Base-by-base conservation (phyloP, 2,113 vertebrate species). In the Oryzias curvinotus region DNA sequence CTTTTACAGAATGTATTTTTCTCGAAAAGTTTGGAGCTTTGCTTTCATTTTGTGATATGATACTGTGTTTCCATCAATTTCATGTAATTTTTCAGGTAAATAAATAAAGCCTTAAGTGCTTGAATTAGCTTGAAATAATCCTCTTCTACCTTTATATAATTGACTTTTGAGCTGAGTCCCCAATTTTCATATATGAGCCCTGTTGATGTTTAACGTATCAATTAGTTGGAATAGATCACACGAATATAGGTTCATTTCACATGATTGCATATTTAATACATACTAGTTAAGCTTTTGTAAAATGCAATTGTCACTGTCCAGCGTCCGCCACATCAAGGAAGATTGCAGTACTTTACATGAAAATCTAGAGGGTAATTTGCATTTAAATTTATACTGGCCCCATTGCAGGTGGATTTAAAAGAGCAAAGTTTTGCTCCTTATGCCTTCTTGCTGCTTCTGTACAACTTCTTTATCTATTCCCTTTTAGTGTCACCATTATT, bases 351-450 rank as follows among this genome's bases (percentile, higher is more conserved):
- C 89, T 86, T 90, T 87, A 88, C 82, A 83, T 77, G 82, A 84
- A 85, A 86, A 82, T 85, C 87, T 90, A 91, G 90, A 85, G 87
- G 89, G 85, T 87, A 87, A 92, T 91, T 92, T 92, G 86, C 86
- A 92, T 91, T 90, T 90, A 85, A 86, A 91, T 91, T 88, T 89
- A 75, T 74, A 87, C 85, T 81, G 81, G 84, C 59, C 87, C 80
- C 77, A 73, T 87, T 86, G 88, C 43, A 68, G 75, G 63, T 75
- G 82, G 80, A 88, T 89, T 89, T 87, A 88, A 88, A 89, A 85
- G 87, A 84, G 84, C 87, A 78, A 69, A 62, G 65, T 70, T 72
- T 70, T 81, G 72, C 73, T 86, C 87, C 84, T 83, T 88, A 90
- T 86, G 75, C 76, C 70, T 75, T 71, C 78, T 77, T 66, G 84